phyloP scores from a whole-genome alignment of 2,888 invertebrate species.

The Pristionchus arcanus region DNA sequence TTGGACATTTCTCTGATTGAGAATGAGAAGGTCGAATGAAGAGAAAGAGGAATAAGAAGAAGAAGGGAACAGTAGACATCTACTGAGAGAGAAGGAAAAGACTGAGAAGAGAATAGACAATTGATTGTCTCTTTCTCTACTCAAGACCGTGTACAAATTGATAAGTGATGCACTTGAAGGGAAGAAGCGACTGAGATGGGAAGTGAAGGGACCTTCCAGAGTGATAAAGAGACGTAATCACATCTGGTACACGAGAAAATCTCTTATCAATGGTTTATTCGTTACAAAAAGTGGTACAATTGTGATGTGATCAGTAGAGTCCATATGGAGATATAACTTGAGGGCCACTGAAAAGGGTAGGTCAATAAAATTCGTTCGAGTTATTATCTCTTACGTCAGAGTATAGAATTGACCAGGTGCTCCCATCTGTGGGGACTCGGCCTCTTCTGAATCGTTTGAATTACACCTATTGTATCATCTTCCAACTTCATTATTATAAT shows the following conservation, averaged over 20 bases:
- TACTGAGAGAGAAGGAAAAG: background rate
- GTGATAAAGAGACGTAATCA: conserved; percentile 10
- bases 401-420: background rate
- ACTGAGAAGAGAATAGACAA: background rate
- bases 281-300: background rate
- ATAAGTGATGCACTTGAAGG: conserved; percentile 32
- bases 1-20: conserved; percentile 37
- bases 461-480: background rate
- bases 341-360: conserved; percentile 10
- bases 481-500: background rate
- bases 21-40: conserved; percentile 5
- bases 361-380: background rate
- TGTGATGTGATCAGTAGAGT: conserved; percentile 12
- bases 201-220: background rate
- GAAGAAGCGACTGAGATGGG: background rate
- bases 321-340: background rate
- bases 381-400: background rate
- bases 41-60: background rate
- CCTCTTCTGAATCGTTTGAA: background rate
- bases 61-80: conserved; percentile 26
- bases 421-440: background rate
- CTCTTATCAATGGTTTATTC: conserved; percentile 1
- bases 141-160: conserved; percentile 8
- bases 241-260: background rate
- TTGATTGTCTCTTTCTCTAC: conserved; percentile 17